phyloP scores from a whole-genome alignment of 2,113 vertebrate species.

The Xenopus borealis region DNA sequence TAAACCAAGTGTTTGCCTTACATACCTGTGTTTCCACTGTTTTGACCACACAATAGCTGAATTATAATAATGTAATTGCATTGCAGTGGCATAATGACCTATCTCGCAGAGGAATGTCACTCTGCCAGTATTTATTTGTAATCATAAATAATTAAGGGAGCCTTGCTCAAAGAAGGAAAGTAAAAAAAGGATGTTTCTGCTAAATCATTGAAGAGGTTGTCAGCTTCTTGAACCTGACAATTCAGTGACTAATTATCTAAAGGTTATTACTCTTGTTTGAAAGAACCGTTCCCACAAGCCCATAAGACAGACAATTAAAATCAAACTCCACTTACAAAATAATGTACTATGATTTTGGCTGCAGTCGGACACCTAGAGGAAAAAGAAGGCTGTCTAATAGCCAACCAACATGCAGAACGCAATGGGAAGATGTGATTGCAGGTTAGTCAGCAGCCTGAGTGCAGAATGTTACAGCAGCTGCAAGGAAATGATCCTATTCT shows the following conservation, averaged over 20 bases:
- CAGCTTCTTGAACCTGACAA: constrained; percentile 30
- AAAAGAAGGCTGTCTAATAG: too few relatives aligned
- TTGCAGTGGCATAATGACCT: constrained; percentile 27
- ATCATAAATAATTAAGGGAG: constrained; percentile 49
- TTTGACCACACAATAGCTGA: constrained; percentile 22
- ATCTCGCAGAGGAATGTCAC: constrained; percentile 21
- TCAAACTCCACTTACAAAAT: constrained; percentile 8
- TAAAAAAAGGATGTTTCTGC: constrained; percentile 16
- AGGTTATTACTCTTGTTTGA: constrained; percentile 34
- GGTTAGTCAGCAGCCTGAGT: too few relatives aligned
- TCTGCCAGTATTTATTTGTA: constrained; percentile 49
- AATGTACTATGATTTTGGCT: constrained; percentile 9
- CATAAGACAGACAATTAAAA: constrained; percentile 37
- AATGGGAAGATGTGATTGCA: too few relatives aligned
- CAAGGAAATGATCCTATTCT: too few relatives aligned
- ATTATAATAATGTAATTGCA: constrained; percentile 37
- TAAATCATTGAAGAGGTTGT: constrained; percentile 16
- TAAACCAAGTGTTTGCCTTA: background rate
- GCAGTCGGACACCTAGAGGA: background rate
- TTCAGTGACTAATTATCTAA: constrained; percentile 38
- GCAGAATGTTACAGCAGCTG: too few relatives aligned
- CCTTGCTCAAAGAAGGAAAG: constrained; percentile 20
- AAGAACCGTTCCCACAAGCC: constrained; percentile 30
- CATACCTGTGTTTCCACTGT: constrained; percentile 4
- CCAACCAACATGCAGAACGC: too few relatives aligned